phyloP scores from a whole-genome alignment of 2,888 invertebrate species.

The Folsomia candida region DNA sequence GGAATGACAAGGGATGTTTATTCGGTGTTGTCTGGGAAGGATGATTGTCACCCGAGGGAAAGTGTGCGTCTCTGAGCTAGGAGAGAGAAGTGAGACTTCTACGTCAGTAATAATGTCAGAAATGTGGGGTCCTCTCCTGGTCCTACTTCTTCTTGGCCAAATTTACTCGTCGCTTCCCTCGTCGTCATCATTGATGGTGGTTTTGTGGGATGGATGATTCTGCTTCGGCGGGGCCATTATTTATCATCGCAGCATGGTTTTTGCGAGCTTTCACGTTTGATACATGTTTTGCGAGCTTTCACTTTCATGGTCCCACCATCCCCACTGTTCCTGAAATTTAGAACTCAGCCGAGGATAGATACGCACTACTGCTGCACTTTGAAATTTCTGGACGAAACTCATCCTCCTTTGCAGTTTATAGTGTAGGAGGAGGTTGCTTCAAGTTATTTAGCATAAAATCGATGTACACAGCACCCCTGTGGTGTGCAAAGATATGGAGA shows the following conservation, averaged over 20 bases:
- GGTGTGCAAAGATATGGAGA: slow-evolving; percentile 35
- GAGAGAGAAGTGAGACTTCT: neutral
- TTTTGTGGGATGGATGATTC: slow-evolving; percentile 28
- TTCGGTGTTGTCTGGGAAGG: neutral
- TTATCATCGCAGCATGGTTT: slow-evolving; percentile 32
- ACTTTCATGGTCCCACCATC: too few species aligned
- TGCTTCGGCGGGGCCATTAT: slow-evolving; percentile 31
- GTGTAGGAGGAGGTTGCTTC: slow-evolving; percentile 9
- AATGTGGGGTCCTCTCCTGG: neutral
- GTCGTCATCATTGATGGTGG: neutral
- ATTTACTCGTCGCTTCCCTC: neutral
- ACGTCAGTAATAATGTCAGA: neutral
- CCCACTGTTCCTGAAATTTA: too few species aligned
- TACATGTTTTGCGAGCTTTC: neutral
- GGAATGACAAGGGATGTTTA: slow-evolving; percentile 2
- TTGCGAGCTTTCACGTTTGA: slow-evolving; percentile 15
- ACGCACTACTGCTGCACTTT: slow-evolving; percentile 19
- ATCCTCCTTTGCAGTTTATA: neutral
- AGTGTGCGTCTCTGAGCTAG: neutral
- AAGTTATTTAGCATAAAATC: slow-evolving; percentile 51
- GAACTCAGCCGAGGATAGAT: too few species aligned
- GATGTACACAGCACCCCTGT: slow-evolving; percentile 43
- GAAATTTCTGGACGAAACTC: slow-evolving; percentile 4
- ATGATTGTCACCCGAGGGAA: slow-evolving; percentile 22
- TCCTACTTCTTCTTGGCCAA: neutral